Evolutionary conservation across 2,888 invertebrate genomes (phyloP).

Genomic region (Acronicta leporina): DNA sequence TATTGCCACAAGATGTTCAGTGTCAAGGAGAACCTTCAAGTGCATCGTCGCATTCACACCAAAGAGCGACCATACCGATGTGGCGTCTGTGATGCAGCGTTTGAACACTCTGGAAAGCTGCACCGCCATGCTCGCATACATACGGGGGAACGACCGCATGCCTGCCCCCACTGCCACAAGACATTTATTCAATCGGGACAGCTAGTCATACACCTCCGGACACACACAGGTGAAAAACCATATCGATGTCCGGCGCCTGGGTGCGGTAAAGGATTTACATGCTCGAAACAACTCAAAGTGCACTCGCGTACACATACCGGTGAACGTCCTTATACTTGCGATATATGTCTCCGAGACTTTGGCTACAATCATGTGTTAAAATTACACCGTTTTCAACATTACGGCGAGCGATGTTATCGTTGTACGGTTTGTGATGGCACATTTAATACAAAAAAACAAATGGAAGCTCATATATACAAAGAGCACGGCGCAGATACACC

Average conservation of each 20-base stretch:
- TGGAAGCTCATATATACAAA: constrained; percentile 94
- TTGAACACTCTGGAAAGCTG: constrained; percentile 96
- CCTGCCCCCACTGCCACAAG: constrained; percentile 95
- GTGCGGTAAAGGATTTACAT: constrained; percentile 97
- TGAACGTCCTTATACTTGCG: constrained; percentile 96
- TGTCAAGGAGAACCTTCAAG: constrained; percentile 97
- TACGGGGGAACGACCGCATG: constrained; percentile 96
- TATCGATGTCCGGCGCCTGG: constrained; percentile 94
- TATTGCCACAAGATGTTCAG: constrained; percentile 97
- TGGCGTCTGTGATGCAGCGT: constrained; percentile 95
- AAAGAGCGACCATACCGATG: constrained; percentile 97
- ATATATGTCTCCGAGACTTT: constrained; percentile 96
- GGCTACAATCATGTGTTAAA: constrained; percentile 97
- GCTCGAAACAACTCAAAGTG: constrained; percentile 97
- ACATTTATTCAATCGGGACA: constrained; percentile 98
- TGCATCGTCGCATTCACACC: constrained; percentile 96
- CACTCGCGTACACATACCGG: constrained; percentile 97
- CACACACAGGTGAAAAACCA: constrained; percentile 96
- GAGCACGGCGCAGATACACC: constrained; percentile 88
- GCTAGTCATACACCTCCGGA: constrained; percentile 96
- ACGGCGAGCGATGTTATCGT: constrained; percentile 97
- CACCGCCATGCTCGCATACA: constrained; percentile 97
- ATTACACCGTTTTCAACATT: constrained; percentile 96
- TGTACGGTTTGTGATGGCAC: constrained; percentile 97
- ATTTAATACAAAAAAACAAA: constrained; percentile 96